Evolutionary conservation across 2,797 vertebrate species (phyloP), one percentile per base, ranked within the genome.

Genomic region (Danio choprae): DNA sequence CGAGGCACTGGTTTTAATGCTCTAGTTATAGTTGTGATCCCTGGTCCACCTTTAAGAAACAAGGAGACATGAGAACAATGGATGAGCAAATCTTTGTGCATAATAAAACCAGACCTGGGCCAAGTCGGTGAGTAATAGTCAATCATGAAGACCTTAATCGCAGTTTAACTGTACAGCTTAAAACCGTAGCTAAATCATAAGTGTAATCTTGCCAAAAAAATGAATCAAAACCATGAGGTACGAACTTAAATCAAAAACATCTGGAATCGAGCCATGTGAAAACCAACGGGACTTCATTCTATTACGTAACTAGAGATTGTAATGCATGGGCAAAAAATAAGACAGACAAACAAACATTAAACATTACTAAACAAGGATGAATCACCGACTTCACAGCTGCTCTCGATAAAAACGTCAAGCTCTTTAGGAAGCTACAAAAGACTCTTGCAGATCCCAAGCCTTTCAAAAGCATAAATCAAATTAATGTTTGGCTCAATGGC

Each of bases 1-100:
- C 81, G 82, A 77, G 92, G 91, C 80, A 92, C 84, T 68, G 78
- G 85, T 71, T 75, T 79, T 76, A 86, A 83, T 68, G 87, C 75
- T 40, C 64, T 85, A 56, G 84, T 86, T 41, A 22, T 77, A 6
- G 53, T 81, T 56, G 73, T 87, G 50, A 80, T 50, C 10, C 59
- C 69, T 10, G 50, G 18, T 80, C 48, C 69, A 38, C 78, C 59
- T 80, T 63, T 29, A 22, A 72, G 29, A 29, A 76, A 41, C 74
- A 76, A 62, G 43, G 29, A 58, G 5, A 58, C 53, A 72, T 56
- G 56, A 65, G 13, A 65, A 55, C 48, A 76, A 55, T 55, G 48
- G 38, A 40, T 41, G 46, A 65, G 51, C 7, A 76, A 38, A 50
- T 43, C 11, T 60, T 43, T 48, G 55, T 15, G 22, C 16, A 46